A percentile compares a stretch with the other conserved stretches of the same genome.
These are phyloP conservation scores for Ernsta delagoae DNA, from an alignment of 2,888 invertebrate species.

Conservation along the genomic window DNA sequence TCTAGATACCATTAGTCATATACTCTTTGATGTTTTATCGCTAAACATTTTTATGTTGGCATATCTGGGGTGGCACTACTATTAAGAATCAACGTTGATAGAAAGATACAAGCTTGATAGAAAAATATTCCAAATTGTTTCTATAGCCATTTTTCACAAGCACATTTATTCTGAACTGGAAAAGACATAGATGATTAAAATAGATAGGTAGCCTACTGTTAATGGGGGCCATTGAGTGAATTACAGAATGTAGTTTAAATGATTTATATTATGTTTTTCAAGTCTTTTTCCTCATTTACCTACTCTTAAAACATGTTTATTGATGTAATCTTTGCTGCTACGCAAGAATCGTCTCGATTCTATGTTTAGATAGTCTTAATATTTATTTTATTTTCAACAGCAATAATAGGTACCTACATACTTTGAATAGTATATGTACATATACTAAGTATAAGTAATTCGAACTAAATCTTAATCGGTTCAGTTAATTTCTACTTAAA, in stretches of 20 bases:
- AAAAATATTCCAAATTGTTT: slow-evolving; percentile 50
- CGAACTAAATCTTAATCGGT: no score
- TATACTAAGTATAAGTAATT: no score
- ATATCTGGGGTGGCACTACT: slow-evolving; percentile 58
- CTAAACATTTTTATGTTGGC: slow-evolving; percentile 62
- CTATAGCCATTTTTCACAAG: slow-evolving; percentile 46
- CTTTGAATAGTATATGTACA: no score
- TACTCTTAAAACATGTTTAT: no score
- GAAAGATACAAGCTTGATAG: slow-evolving; percentile 56
- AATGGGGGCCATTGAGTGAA: slow-evolving; percentile 19
- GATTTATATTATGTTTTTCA: slow-evolving; percentile 11
- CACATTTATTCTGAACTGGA: slow-evolving; percentile 39
- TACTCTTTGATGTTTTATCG: slow-evolving; percentile 78
- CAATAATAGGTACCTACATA: no score
- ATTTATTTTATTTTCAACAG: no score
- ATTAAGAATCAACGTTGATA: slow-evolving; percentile 62
- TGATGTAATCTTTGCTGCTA: no score
- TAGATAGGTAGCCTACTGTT: slow-evolving; percentile 18
- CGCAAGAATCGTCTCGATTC: no score
- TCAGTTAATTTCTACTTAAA: no score
- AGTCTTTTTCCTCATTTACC: no score
- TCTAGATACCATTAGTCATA: slow-evolving; percentile 77
- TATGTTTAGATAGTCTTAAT: no score
- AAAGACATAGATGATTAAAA: slow-evolving; percentile 37
- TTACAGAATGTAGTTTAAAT: slow-evolving; percentile 18